These are phyloP conservation scores for Charanyca ferruginea DNA, from an alignment of 2,888 invertebrate genomes.

Conservation along the genomic window DNA sequence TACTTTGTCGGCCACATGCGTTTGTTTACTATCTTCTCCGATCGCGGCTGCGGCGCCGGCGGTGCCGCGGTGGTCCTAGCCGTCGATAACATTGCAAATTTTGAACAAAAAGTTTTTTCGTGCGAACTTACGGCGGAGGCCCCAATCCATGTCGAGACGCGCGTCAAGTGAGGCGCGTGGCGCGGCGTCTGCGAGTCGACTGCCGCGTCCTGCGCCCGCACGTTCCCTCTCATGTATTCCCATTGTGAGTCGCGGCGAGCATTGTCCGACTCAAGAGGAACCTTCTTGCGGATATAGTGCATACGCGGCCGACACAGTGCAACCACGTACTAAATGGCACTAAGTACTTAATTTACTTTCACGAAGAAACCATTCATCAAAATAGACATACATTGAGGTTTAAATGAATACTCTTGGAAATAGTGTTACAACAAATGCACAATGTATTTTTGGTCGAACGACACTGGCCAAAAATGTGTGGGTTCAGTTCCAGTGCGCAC, in stretches of 20 bases:
- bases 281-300: slow-evolving; percentile 72
- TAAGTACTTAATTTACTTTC: slow-evolving; percentile 49
- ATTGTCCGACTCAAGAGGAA: slow-evolving; percentile 76
- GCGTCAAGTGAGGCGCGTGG: slow-evolving; percentile 79
- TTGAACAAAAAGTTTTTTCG: slow-evolving; percentile 73
- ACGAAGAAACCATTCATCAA: slow-evolving; percentile 28
- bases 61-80: slow-evolving; percentile 65
- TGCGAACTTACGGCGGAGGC: slow-evolving; percentile 89
- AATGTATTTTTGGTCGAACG: slow-evolving; percentile 18
- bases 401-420: background rate
- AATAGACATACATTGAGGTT: background rate
- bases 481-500: background rate
- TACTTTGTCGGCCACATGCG: slow-evolving; percentile 87
- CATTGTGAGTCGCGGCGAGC: slow-evolving; percentile 77
- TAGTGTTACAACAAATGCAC: slow-evolving; percentile 11
- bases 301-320: slow-evolving; percentile 62
- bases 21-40: slow-evolving; percentile 89
- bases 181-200: slow-evolving; percentile 87
- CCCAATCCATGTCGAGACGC: slow-evolving; percentile 88
- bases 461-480: slow-evolving; percentile 7
- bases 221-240: slow-evolving; percentile 78
- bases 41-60: slow-evolving; percentile 74
- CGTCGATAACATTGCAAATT: slow-evolving; percentile 64
- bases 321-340: slow-evolving; percentile 52
- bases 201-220: slow-evolving; percentile 88